Conservation (phyloP, 2,113 vertebrate genomes). For the Hippoglossus stenolepis region DNA sequence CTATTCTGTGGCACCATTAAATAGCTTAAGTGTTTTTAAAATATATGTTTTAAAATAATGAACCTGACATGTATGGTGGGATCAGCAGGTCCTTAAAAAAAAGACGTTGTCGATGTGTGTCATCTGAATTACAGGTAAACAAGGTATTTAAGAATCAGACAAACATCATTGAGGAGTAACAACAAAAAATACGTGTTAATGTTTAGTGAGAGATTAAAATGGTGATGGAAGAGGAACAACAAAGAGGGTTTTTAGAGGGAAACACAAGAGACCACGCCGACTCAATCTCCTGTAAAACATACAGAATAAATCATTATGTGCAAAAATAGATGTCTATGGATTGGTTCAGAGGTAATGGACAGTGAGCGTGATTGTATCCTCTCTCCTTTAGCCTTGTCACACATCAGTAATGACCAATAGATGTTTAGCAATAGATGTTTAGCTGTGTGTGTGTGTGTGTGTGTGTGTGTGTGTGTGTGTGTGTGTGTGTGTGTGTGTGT, state of each 20-base stretch:
- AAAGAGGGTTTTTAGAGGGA: background rate
- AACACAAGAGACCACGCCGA: background rate
- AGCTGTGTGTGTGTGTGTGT: background rate
- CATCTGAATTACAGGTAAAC: too few species aligned
- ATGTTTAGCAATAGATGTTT: background rate
- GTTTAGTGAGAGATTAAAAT: background rate
- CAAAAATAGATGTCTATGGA: slow-evolving; percentile 12
- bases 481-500: background rate
- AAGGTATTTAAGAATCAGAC: too few species aligned
- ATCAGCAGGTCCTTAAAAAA: too few species aligned
- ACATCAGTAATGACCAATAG: slow-evolving; percentile 46
- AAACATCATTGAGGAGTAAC: background rate
- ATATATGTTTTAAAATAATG: too few species aligned
- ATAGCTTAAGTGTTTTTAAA: too few species aligned
- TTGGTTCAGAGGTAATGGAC: slow-evolving; percentile 32
- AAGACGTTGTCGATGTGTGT: too few species aligned
- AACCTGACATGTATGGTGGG: too few species aligned
- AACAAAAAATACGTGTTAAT: background rate
- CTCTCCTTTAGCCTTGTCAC: slow-evolving; percentile 13
- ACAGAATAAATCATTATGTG: slow-evolving; percentile 14
- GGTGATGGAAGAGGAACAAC: background rate
- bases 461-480: background rate
- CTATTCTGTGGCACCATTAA: too few species aligned
- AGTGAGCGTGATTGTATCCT: slow-evolving; percentile 20
- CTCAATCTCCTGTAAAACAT: background rate